Evolutionary conservation across 2,888 invertebrate genomes (phyloP).

Genomic region (Eristalinus sepulchralis): DNA sequence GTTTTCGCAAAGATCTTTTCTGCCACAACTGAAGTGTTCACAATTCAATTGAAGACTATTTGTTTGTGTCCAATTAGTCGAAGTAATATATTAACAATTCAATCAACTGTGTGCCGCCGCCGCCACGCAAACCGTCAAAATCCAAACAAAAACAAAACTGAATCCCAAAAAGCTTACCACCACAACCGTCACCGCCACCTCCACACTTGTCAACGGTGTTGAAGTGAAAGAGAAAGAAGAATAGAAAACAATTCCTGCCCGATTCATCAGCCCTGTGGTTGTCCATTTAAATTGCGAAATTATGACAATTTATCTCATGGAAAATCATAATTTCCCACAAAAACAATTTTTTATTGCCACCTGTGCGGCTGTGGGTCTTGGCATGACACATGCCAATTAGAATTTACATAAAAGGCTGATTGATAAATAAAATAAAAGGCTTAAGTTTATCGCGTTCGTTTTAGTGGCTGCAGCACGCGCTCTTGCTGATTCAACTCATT

Average conservation of each 20-base stretch:
- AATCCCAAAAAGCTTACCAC: conserved; percentile 39
- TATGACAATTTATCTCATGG: conserved; percentile 68
- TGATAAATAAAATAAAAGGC: conserved; percentile 1
- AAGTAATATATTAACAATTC: conserved; percentile 55
- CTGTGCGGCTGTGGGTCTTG: conserved; percentile 27
- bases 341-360: conserved; percentile 49
- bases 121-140: conserved; percentile 21
- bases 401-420: conserved; percentile 40
- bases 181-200: not conserved
- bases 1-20: not conserved
- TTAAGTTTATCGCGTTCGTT: conserved; percentile 8
- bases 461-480: conserved; percentile 27
- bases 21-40: conserved; percentile 67
- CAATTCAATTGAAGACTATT: conserved; percentile 60
- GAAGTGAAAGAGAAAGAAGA: conserved; percentile 78
- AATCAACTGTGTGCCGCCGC: conserved; percentile 36
- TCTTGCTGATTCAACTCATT: not conserved
- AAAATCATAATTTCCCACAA: conserved; percentile 67
- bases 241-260: conserved; percentile 35
- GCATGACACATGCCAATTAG: conserved; percentile 45
- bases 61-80: conserved; percentile 37
- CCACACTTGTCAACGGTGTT: not conserved
- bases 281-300: conserved; percentile 67
- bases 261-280: conserved; percentile 57
- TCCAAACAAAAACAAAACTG: conserved; percentile 36